Base-by-base conservation (phyloP, 1,140 invertebrate species). In the Penaeus vannamei region DNA sequence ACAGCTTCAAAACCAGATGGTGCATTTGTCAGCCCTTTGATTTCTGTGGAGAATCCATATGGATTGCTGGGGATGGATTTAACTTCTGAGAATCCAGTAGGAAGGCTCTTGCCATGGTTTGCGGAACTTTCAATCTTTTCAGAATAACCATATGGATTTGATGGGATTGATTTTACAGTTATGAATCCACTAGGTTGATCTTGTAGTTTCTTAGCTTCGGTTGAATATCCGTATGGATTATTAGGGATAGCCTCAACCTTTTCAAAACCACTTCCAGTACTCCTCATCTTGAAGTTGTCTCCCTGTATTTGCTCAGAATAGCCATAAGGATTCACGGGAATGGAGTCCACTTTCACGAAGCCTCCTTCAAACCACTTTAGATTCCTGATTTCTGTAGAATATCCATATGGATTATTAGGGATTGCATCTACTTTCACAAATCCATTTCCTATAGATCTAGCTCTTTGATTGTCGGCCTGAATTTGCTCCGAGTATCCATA, bases 151-250 rank as follows among this genome's bases (percentile, higher is more conserved):
- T 85, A 85, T 53, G 83, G 83, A 26, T 85, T 66, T n/a, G 19
- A 14, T 29, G 29, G 42, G 26, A 85, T 72, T 10, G 1, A 72
- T 3, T 46, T 46, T 29, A 64, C 60, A 61, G 59, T 0, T 64
- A 23, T 22, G 29, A 84, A 84, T 8, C 42, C 22, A 12, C 60
- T 64, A 8, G 82, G 82, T n/a, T 14, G 42, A 20, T 84, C 82
- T 20, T 22, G 4, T 17, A 64, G 22, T 26, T n/a, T 4, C 29
- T 84, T 26, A 7, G 8, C 29, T 72, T n/a, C 66, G 5, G 42
- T 17, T 19, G 83, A 85, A 46, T 46, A 85, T 36, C 83, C 83
- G 59, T 85, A 85, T 20, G 83, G 83, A 53, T 85, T 85, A 17
- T 22, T 42, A 23, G 42, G n/a, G 26, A 84, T 64, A 26, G 42